Conservation (phyloP, 2,888 invertebrate genomes). For the Heliconius ismenius region DNA sequence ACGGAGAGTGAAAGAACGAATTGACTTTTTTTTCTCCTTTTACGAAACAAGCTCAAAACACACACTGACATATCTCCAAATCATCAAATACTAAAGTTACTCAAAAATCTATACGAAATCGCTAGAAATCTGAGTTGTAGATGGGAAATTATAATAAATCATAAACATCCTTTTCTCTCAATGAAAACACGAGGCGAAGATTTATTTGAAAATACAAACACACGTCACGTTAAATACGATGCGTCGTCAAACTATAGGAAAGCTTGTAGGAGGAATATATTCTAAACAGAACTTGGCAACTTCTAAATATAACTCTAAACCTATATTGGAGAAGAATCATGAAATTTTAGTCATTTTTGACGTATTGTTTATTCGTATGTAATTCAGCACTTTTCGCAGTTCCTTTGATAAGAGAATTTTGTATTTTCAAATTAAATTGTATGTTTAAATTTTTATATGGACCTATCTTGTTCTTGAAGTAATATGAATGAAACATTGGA, state of each 20-base stretch:
- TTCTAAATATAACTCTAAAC: constrained; percentile 16
- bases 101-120: constrained; percentile 10
- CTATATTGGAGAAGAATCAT: constrained; percentile 51
- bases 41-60: background rate
- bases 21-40: background rate
- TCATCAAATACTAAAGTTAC: background rate
- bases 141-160: constrained; percentile 7
- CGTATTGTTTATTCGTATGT: background rate
- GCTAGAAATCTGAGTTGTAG: background rate
- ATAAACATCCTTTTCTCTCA: constrained; percentile 25
- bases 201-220: constrained; percentile 21
- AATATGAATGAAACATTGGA: background rate
- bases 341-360: constrained; percentile 9
- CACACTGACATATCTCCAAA: background rate
- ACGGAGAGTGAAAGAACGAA: background rate
- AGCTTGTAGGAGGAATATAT: constrained; percentile 73
- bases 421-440: background rate
- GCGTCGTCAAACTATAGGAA: constrained; percentile 47
- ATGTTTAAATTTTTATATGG: background rate
- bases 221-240: constrained; percentile 18
- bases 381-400: background rate
- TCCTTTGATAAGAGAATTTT: background rate
- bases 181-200: constrained; percentile 16
- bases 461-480: background rate
- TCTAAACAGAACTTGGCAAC: constrained; percentile 58